Base-by-base conservation (phyloP, 1,140 invertebrate genomes). In the Drosophila azteca region DNA sequence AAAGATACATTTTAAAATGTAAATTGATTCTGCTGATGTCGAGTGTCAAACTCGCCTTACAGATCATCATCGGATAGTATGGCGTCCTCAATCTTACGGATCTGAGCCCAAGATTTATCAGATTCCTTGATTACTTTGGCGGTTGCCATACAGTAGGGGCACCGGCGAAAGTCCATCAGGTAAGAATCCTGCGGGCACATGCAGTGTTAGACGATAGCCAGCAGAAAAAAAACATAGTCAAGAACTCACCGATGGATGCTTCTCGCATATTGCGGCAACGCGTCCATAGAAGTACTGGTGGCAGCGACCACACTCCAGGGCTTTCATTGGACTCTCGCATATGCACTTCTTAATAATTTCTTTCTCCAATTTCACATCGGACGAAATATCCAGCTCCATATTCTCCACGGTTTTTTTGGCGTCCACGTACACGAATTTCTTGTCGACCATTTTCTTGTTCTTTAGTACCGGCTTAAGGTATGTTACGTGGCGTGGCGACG, bases 201-300 rank as follows among this genome's bases (percentile, higher is more conserved):
- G 3, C 4, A 5, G 24, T 5, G 5, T 26, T 26, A 26, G 4
- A 26, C 3, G 3, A 39, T 39, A 39, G 13, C 4, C 24, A 26
- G 5, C 24, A 57, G 3, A 31, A 49, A 29, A 4, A 26, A 26
- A 26, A 26, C 17, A 0, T 51, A 15, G 2, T 7, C 29, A 7
- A 31, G 0, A 4, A 63, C 82, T 29, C 41, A 87, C 82, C 6
- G 7, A 20, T 1, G 66, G 75, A 66, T 87, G 82, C 35, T 54
- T 31, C n/a, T 52, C 24, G 22, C 82, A 87, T 3, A 4, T 35
- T 41, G 66, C 9, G 0, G 44, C 6, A 0, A 87, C 11, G 4
- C 82, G 71, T 6, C 84, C 84, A 6, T 31, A 26, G 11, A 88
- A 58, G 22, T 59, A 88, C 6, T 83, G 79, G 43, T 79, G 61